phyloP scores from a whole-genome alignment of 2,888 invertebrate species.

The Lucinisca nassula region DNA sequence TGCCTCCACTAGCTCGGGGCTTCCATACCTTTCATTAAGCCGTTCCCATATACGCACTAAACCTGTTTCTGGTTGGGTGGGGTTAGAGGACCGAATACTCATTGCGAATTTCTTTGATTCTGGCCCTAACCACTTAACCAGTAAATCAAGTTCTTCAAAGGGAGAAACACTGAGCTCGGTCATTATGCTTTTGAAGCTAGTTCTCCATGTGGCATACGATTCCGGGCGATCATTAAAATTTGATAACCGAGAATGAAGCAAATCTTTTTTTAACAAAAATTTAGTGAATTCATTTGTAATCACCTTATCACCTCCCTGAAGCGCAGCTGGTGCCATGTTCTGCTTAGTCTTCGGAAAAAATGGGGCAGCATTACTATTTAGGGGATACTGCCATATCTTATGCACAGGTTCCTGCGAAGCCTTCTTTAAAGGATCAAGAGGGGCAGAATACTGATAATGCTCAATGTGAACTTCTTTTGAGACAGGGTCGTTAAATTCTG shows the following conservation, averaged over 20 bases:
- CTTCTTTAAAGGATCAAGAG: too few relatives aligned
- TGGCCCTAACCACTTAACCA: slow-evolving; percentile 38
- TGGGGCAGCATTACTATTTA: not conserved
- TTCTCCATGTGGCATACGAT: slow-evolving; percentile 30
- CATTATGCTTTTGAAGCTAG: slow-evolving; percentile 32
- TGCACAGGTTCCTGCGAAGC: not conserved
- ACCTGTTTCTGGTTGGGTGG: slow-evolving; percentile 8
- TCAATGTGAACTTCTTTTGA: not conserved
- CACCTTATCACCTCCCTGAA: not conserved
- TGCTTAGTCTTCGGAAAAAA: not conserved
- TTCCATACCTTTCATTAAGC: slow-evolving; percentile 41
- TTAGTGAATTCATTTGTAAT: not conserved
- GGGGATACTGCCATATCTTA: not conserved
- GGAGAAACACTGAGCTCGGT: slow-evolving; percentile 23
- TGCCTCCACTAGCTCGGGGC: slow-evolving; percentile 36
- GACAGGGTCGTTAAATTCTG: not conserved
- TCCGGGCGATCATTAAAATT: slow-evolving; percentile 48
- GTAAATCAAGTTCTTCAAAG: slow-evolving; percentile 28
- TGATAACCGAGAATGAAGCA: slow-evolving; percentile 29
- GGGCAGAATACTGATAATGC: not conserved
- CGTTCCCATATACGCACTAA: slow-evolving; percentile 18
- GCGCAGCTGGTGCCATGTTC: not conserved
- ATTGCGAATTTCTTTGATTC: slow-evolving; percentile 22
- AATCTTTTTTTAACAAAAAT: slow-evolving; percentile 40
- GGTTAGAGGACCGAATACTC: slow-evolving; percentile 29